These are phyloP conservation scores for Acanthococcus lagerstroemiae DNA, from an alignment of 2,888 invertebrate species.

Conservation along the genomic window DNA sequence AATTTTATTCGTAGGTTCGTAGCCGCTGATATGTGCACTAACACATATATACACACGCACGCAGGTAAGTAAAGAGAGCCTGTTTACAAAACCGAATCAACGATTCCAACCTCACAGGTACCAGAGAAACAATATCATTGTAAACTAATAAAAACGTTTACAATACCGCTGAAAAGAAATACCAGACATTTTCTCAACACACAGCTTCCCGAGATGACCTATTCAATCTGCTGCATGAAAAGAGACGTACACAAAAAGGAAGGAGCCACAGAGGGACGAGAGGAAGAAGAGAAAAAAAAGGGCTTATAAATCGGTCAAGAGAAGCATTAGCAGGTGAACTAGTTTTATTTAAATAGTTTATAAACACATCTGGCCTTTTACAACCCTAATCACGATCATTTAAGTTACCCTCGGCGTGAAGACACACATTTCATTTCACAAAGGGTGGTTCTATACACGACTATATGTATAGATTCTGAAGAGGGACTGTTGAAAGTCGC, in stretches of 20 bases:
- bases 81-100: too few species aligned
- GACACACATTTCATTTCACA: conserved; percentile 14
- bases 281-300: neutral
- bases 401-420: conserved; percentile 20
- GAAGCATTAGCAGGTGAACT: conserved; percentile 15
- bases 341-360: conserved; percentile 21
- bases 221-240: too few species aligned
- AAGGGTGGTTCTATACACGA: neutral
- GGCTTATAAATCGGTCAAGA: conserved; percentile 14
- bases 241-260: neutral
- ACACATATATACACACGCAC: too few species aligned
- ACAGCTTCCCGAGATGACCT: too few species aligned
- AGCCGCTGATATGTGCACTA: too few species aligned
- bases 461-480: neutral
- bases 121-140: too few species aligned
- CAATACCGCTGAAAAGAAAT: too few species aligned
- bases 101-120: too few species aligned
- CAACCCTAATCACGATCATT: conserved; percentile 13
- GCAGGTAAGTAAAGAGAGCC: too few species aligned
- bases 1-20: too few species aligned
- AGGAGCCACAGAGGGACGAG: neutral
- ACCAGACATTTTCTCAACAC: too few species aligned
- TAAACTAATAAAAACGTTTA: too few species aligned
- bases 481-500: conserved; percentile 19
- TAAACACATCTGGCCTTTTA: conserved; percentile 17